phyloP scores from a whole-genome alignment of 2,797 vertebrate genomes.

The Enoplosus armatus region DNA sequence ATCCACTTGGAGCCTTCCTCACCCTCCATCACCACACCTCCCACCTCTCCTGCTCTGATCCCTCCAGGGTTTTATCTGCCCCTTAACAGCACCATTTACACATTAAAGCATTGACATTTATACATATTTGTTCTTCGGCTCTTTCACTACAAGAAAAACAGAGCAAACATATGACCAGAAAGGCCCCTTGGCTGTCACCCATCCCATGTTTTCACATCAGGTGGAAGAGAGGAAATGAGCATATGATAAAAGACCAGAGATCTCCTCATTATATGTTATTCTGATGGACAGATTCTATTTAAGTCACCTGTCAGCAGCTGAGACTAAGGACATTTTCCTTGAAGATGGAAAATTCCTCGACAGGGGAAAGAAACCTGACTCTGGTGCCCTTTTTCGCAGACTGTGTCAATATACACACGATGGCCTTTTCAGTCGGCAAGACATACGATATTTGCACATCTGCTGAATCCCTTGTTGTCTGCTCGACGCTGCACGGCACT shows the following conservation, averaged over 20 bases:
- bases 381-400: slow-evolving; percentile 70
- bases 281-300: slow-evolving; percentile 74
- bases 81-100: slow-evolving; percentile 10
- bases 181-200: slow-evolving; percentile 29
- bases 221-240: slow-evolving; percentile 57
- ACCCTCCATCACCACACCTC: slow-evolving; percentile 54
- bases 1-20: slow-evolving; percentile 57
- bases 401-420: slow-evolving; percentile 80
- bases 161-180: slow-evolving; percentile 18
- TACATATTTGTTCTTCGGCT: slow-evolving; percentile 5
- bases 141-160: slow-evolving; percentile 32
- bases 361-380: slow-evolving; percentile 68
- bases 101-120: slow-evolving; percentile 10
- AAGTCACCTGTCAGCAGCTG: slow-evolving; percentile 79
- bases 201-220: slow-evolving; percentile 49
- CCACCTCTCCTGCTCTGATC: slow-evolving; percentile 36
- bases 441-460: slow-evolving; percentile 84
- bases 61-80: slow-evolving; percentile 44
- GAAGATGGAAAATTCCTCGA: slow-evolving; percentile 75
- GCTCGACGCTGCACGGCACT: slow-evolving; percentile 31
- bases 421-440: slow-evolving; percentile 78
- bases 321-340: slow-evolving; percentile 70
- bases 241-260: slow-evolving; percentile 51
- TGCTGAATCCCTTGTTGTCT: slow-evolving; percentile 82
- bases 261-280: slow-evolving; percentile 49